Conservation (phyloP, 2,888 invertebrate species). For the Cenopis cana region DNA sequence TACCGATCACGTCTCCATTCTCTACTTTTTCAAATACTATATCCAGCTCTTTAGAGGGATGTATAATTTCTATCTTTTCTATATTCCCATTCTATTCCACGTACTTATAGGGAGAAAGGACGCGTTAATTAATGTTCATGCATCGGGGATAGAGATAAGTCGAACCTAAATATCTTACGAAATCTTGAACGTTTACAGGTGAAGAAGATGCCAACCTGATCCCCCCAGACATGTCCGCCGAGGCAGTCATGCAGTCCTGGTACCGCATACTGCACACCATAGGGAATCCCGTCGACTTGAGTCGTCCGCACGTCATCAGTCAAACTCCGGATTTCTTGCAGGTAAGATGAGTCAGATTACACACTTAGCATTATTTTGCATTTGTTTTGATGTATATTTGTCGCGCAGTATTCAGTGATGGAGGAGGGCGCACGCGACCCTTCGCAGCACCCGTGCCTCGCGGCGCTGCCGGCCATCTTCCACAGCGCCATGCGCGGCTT, state of each 20-base stretch:
- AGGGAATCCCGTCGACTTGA: constrained; percentile 97
- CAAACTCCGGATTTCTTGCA: constrained; percentile 87
- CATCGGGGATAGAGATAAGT: neutral
- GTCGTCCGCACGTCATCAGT: constrained; percentile 91
- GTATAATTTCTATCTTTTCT: neutral
- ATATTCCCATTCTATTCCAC: too few species aligned
- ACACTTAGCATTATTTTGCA: too few species aligned
- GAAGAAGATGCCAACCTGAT: constrained; percentile 94
- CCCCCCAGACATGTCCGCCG: constrained; percentile 93
- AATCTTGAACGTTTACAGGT: constrained; percentile 74
- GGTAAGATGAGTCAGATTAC: constrained; percentile 53
- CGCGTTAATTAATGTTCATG: too few species aligned
- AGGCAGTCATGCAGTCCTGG: constrained; percentile 98
- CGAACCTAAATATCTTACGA: neutral
- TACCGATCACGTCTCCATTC: neutral
- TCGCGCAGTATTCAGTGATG: constrained; percentile 91
- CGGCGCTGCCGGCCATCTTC: constrained; percentile 94
- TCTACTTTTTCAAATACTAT: neutral
- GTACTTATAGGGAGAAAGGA: too few species aligned
- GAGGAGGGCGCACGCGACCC: constrained; percentile 92
- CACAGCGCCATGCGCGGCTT: constrained; percentile 97
- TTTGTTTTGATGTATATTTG: too few species aligned
- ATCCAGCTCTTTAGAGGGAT: neutral
- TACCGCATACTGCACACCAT: constrained; percentile 97
- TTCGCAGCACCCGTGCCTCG: constrained; percentile 95